Percentiles rank a stretch among this genome's conserved stretches.
Conservation (phyloP, 1,140 invertebrate genomes). For the Papilio machaon region DNA sequence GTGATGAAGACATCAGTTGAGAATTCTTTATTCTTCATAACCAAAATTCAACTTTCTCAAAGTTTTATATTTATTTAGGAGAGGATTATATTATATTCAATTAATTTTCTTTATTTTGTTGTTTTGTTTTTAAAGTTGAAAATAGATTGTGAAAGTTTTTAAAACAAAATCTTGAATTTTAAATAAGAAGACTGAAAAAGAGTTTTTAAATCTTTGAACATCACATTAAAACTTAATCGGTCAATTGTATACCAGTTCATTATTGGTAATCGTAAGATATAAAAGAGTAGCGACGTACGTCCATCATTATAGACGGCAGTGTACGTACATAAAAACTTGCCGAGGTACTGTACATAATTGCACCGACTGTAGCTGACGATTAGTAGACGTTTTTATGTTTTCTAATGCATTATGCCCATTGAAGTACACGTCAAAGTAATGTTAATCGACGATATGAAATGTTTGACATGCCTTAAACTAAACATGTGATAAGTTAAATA, state of each 20-base stretch:
- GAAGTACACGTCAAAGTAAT: neutral
- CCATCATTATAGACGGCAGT: neutral
- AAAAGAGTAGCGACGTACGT: conserved; percentile 18
- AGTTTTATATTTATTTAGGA: too few relatives aligned
- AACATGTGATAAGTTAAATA: conserved; percentile 13
- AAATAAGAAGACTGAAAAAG: neutral
- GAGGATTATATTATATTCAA: too few relatives aligned
- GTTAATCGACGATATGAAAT: conserved; percentile 21
- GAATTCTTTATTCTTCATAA: too few relatives aligned
- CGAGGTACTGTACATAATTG: conserved; percentile 11
- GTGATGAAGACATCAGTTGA: too few relatives aligned
- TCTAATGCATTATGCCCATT: conserved; percentile 17
- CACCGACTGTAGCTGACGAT: conserved; percentile 6
- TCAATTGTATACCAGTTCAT: conserved; percentile 1
- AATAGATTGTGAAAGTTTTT: neutral
- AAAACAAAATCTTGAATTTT: neutral
- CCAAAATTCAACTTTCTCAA: too few relatives aligned
- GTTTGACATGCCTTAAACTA: conserved; percentile 1
- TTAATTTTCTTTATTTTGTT: too few relatives aligned
- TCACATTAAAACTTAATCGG: neutral
- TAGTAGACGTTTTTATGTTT: conserved; percentile 14
- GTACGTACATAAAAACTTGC: neutral
- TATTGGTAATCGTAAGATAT: neutral
- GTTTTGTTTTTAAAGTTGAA: neutral
- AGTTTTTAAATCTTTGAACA: neutral